Evolutionary conservation across 2,888 invertebrate species (phyloP), one percentile per base, ranked within the genome.

Genomic region (Aricia artaxerxes): DNA sequence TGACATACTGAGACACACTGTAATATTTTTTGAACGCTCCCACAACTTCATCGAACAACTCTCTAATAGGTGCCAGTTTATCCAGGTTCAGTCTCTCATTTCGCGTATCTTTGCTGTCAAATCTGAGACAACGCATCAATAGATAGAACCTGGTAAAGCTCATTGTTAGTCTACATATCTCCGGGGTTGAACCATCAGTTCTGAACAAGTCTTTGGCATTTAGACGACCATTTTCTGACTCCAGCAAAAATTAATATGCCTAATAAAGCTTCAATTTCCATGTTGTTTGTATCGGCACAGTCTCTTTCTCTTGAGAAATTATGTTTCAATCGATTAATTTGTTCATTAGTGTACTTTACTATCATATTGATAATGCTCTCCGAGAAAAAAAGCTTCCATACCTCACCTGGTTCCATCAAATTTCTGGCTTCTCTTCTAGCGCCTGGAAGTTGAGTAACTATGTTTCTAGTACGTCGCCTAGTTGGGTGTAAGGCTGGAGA

Each of bases 211-310:
- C 81, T 80, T 81, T 80, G 49, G 80, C 78, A 79, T 80, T 79
- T 35, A 82, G 60, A 64, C 81, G 61, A 79, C 69, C 61, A 3
- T 79, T 81, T 81, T 78, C 77, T 82, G 11, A 81, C 79, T 73
- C 82, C 82, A 77, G 81, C 80, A 80, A 82, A 82, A 0, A 81
- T 78, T 80, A 83, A 81, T 38, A 84, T 76, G 1, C 82, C 84
- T 40, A 82, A 72, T 73, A 83, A 80, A 38, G 80, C 78, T 69
- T 80, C 44, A 61, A 82, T 79, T 80, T 81, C 82, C 13, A 79
- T 78, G 13, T 73, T 57, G 38, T 82, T 79, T 16, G 80, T 81
- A 44, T 53, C 53, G 13, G 75, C 5, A 53, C 79, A 81, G 80
- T 80, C 80, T 75, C 81, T 80, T n/a, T 80, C 80, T 79, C 80